Evolutionary conservation across 2,797 vertebrate species (phyloP).

Genomic region (Argyrosomus regius): DNA sequence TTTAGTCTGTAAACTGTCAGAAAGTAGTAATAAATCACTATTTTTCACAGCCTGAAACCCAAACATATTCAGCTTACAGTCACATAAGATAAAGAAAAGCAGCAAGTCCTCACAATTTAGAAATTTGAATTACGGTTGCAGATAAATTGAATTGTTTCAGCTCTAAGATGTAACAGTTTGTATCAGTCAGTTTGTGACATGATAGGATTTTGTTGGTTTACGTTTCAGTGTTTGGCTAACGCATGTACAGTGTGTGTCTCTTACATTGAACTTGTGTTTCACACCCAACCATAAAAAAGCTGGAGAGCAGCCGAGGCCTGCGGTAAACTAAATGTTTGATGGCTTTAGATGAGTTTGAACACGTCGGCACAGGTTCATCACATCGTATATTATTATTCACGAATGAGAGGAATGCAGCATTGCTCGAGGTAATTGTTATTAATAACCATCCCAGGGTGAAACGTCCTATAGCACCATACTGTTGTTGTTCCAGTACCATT

Average conservation of each 20-base stretch:
- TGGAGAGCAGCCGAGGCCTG: constrained; percentile 9
- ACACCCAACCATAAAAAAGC: neutral
- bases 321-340: neutral
- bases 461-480: constrained; percentile 22
- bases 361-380: neutral
- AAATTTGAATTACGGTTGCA: neutral
- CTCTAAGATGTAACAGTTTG: neutral
- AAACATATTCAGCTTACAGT: neutral
- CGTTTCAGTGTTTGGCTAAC: neutral
- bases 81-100: neutral
- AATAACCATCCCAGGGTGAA: constrained; percentile 25
- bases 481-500: neutral
- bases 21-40: neutral
- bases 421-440: constrained; percentile 8
- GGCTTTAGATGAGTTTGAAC: neutral
- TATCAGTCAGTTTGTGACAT: too few relatives aligned
- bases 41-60: neutral
- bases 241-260: neutral
- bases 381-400: neutral
- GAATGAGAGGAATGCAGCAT: constrained; percentile 17
- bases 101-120: neutral
- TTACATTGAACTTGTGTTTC: neutral
- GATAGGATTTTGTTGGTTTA: neutral
- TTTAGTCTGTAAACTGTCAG: neutral
- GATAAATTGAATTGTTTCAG: neutral